phyloP scores from a whole-genome alignment of 2,888 invertebrate species.

The Ypsolopha scabrella region DNA sequence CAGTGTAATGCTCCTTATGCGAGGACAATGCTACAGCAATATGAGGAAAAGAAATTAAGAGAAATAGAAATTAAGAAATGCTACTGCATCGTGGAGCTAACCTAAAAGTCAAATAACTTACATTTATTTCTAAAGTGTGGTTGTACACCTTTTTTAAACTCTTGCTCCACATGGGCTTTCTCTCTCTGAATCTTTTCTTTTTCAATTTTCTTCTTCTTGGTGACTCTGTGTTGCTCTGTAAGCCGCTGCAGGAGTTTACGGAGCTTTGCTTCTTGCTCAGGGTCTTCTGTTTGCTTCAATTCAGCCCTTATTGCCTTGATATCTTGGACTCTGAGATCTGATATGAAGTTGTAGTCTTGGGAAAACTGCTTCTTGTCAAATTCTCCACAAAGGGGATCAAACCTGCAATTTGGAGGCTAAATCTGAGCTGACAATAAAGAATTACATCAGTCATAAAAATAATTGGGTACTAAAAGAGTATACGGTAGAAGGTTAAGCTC shows the following conservation, averaged over 20 bases:
- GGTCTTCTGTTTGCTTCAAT: constrained; percentile 71
- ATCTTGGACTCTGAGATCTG: constrained; percentile 79
- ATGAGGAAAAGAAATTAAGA: too few species aligned
- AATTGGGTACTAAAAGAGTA: too few species aligned
- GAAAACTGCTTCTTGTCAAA: constrained; percentile 82
- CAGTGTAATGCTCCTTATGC: too few species aligned
- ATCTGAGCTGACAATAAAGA: too few species aligned
- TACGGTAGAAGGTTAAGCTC: too few species aligned
- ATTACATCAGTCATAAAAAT: too few species aligned
- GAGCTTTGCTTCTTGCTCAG: constrained; percentile 73
- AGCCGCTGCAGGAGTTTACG: constrained; percentile 80
- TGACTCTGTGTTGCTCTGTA: constrained; percentile 81
- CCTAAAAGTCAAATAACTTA: constrained; percentile 20
- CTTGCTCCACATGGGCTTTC: constrained; percentile 63
- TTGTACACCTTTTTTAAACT: constrained; percentile 75
- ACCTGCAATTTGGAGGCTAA: constrained; percentile 56
- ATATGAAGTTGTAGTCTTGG: constrained; percentile 82
- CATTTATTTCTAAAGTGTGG: constrained; percentile 74
- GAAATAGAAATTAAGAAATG: too few species aligned
- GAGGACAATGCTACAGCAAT: too few species aligned
- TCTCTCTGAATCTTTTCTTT: constrained; percentile 65
- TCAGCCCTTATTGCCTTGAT: constrained; percentile 72
- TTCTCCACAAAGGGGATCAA: constrained; percentile 86
- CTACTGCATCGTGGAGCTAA: too few species aligned
- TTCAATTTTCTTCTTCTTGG: constrained; percentile 66